A percentile compares a stretch with the other conserved stretches of the same genome.
Conservation (phyloP, 2,797 vertebrate species). For the Periparus ater region DNA sequence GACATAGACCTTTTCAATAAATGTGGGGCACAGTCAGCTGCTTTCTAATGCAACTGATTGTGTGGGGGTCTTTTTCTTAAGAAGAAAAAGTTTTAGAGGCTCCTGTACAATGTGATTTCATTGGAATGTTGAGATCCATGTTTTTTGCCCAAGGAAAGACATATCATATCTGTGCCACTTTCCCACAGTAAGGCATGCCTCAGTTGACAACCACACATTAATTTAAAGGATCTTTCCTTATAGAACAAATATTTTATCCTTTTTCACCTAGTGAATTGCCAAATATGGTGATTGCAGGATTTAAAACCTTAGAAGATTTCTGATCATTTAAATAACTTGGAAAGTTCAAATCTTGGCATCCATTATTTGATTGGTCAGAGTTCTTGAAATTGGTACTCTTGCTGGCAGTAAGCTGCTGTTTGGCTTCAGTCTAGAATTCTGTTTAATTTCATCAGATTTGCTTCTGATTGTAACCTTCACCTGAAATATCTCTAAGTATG, state of each 20-base stretch:
- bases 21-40: neutral
- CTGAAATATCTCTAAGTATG: neutral
- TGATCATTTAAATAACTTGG: neutral
- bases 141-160: neutral
- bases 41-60: neutral
- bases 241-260: neutral
- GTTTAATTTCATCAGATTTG: neutral
- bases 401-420: neutral
- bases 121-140: neutral
- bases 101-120: neutral
- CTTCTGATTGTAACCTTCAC: neutral
- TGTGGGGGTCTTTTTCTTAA: fast-evolving
- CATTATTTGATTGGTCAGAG: neutral
- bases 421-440: neutral
- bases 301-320: neutral
- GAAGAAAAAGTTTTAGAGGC: neutral
- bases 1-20: neutral
- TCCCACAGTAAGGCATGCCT: neutral
- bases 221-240: neutral
- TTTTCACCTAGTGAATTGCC: neutral
- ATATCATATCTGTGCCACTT: neutral
- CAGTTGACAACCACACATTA: neutral
- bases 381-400: neutral
- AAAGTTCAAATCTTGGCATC: neutral
- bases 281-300: neutral